These are phyloP conservation scores for Sebastes diploproa DNA, from an alignment of 2,797 vertebrate genomes.

Conservation along the genomic window DNA sequence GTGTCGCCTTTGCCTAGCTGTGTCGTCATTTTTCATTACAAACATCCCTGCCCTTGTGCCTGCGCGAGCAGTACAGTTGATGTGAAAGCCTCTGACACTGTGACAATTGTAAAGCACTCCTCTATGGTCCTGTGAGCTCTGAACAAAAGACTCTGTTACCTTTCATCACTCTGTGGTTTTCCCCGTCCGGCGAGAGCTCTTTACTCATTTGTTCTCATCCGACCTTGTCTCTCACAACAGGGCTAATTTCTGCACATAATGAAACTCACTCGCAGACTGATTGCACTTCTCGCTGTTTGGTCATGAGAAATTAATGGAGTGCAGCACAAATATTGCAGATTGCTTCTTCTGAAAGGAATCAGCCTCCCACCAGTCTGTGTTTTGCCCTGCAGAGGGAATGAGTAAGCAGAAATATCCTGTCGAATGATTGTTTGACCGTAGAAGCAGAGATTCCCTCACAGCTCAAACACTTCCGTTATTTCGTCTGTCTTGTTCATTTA, in stretches of 20 bases:
- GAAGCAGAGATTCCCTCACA: conserved; percentile 34
- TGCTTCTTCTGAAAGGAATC: conserved; percentile 58
- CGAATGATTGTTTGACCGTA: conserved; percentile 44
- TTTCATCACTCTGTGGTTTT: conserved; percentile 51
- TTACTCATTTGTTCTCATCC: conserved; percentile 57
- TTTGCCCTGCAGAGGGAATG: conserved; percentile 53
- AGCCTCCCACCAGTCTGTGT: conserved; percentile 53
- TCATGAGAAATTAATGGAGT: conserved; percentile 67
- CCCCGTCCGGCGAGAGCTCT: conserved; percentile 41
- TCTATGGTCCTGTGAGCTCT: conserved; percentile 44
- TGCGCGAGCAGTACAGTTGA: conserved; percentile 44
- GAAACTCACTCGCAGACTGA: conserved; percentile 51
- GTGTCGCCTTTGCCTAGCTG: conserved; percentile 52
- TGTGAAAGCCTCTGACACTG: conserved; percentile 56
- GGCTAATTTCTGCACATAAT: conserved; percentile 67
- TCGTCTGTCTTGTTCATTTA: conserved; percentile 30
- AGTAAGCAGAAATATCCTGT: conserved; percentile 47
- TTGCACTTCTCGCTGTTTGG: conserved; percentile 65
- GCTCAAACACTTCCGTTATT: conserved; percentile 24
- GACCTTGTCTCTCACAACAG: conserved; percentile 55
- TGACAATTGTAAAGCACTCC: conserved; percentile 62
- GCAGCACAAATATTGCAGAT: conserved; percentile 59
- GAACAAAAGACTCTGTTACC: conserved; percentile 61
- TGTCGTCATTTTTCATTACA: conserved; percentile 74
- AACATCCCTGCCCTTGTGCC: conserved; percentile 50